Base-by-base conservation (phyloP, 1,140 invertebrate species). In the Temnothorax nylanderi region DNA sequence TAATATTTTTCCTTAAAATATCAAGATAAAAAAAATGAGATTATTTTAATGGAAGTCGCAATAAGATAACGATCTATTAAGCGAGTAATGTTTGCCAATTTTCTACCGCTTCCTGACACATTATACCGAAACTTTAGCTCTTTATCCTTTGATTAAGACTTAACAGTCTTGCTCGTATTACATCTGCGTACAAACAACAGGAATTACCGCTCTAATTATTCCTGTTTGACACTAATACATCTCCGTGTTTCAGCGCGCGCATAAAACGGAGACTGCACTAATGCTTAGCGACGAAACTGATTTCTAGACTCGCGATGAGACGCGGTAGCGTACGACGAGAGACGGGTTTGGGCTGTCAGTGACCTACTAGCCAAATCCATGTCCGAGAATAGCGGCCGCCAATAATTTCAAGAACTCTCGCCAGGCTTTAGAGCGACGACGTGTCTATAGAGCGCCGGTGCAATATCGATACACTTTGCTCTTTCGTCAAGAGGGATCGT, bases 381-480 rank as follows among this genome's bases (percentile, higher is more conserved):
- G 69, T 60, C 72, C 69, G n/a, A 84, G 80, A 84, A 84, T 84
- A 84, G 54, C 67, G 71, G 32, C 26, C 69, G 37, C 41, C 54
- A 84, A 84, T 74, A 54, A 75, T 84, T 84, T 84, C 69, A 84
- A 84, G 69, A 84, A 84, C 54, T 75, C 41, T 60, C 32, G 80
- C 41, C 18, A 60, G 67, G 71, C 41, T 47, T 6, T 49, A 47
- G 5, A 74, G 13, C 62, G n/a, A 32, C 37, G 37, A 32, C 37
- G 37, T 10, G 13, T 26, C 74, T 60, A n/a, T 26, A 26, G 26
- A 26, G 26, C 26, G 26, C 41, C 56, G 18, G 37, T 60, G 16
- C 80, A 62, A 71, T 49, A 84, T 47, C 69, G 54, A 44, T 62
- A 84, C 32, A 75, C 80, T 84, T 84, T 84, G 69, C 80, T 84